Conservation (phyloP, 2,888 invertebrate species). For the Andrena trimmerana region DNA sequence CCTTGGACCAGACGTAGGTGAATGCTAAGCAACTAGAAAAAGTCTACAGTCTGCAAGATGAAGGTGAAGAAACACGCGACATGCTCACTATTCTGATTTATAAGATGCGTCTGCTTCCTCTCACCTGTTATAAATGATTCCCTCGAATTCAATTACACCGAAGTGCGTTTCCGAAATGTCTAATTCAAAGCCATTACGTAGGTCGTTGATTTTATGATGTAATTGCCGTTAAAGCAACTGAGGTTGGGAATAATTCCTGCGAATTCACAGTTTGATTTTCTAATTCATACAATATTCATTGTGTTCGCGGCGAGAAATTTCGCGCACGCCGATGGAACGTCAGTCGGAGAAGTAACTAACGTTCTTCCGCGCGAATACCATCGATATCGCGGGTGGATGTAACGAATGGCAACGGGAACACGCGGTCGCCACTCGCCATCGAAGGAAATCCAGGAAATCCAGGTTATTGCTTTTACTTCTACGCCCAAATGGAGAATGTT, state of each 20-base stretch:
- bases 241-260: neutral
- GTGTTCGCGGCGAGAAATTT: conserved; percentile 11
- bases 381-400: neutral
- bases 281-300: conserved; percentile 30
- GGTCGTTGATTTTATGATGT: conserved; percentile 5
- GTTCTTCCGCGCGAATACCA: conserved; percentile 14
- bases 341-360: neutral
- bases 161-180: neutral
- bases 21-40: conserved; percentile 7
- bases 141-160: conserved; percentile 5
- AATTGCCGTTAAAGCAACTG: neutral
- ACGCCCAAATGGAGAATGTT: neutral
- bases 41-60: neutral
- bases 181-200: neutral
- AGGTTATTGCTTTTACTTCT: neutral
- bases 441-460: neutral
- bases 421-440: neutral
- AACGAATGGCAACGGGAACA: conserved; percentile 1
- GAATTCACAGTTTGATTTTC: conserved; percentile 17
- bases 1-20: neutral
- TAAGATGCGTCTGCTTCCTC: neutral
- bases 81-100: neutral
- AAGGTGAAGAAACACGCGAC: neutral
- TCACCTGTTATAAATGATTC: neutral
- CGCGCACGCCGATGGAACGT: neutral